A percentile compares a stretch with the other conserved stretches of the same genome.
Conservation (phyloP, 2,113 vertebrate species). For the Sciurus niger region DNA sequence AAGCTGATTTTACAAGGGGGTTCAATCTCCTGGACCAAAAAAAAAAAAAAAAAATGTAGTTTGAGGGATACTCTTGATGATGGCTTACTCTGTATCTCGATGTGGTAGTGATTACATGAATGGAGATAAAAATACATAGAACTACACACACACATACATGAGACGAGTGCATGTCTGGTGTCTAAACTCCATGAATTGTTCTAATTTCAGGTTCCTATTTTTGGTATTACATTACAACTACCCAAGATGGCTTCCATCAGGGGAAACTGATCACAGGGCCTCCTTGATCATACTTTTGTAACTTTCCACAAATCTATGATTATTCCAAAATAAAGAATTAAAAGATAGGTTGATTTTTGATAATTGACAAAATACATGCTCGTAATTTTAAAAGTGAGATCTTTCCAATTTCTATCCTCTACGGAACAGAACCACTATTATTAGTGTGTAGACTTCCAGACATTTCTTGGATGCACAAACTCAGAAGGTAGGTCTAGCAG, state of each 20-base stretch:
- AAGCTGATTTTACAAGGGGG: no score
- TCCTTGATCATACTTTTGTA: not conserved
- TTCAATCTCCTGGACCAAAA: no score
- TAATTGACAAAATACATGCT: not conserved
- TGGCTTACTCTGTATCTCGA: not conserved
- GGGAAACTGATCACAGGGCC: not conserved
- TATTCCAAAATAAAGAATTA: not conserved
- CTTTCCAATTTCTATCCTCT: not conserved
- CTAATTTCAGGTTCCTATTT: not conserved
- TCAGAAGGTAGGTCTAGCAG: not conserved
- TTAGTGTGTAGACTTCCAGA: not conserved
- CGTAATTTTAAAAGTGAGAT: not conserved
- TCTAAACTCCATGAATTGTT: not conserved
- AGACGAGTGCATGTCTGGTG: not conserved
- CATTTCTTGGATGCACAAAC: not conserved
- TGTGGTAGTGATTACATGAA: not conserved
- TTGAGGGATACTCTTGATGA: not conserved
- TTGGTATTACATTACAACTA: not conserved
- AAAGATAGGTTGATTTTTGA: not conserved
- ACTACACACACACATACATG: not conserved
- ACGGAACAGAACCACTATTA: not conserved
- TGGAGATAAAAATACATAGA: not conserved
- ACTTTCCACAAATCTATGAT: not conserved
- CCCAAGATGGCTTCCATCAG: no score
- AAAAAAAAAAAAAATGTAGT: not conserved